Percentiles rank a stretch among this genome's conserved stretches.
Evolutionary conservation across 1,140 invertebrate species (phyloP).

Genomic region (Trichonephila clavipes): DNA sequence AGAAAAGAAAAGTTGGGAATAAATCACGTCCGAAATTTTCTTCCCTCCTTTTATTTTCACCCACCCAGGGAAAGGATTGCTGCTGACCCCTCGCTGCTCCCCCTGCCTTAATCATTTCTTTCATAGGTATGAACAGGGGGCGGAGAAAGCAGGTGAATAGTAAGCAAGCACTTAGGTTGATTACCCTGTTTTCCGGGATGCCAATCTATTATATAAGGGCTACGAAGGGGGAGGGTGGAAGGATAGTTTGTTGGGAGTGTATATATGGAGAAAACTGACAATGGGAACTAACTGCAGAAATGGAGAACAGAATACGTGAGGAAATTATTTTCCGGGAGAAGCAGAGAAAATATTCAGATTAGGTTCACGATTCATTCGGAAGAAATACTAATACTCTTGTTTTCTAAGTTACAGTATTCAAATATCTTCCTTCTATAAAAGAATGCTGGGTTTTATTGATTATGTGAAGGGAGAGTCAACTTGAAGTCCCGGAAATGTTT

Average conservation of each 20-base stretch:
- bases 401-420: too few species aligned
- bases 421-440: too few species aligned
- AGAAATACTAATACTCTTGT: background rate
- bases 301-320: background rate
- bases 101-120: slow-evolving; percentile 6
- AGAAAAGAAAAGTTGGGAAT: slow-evolving; percentile 41
- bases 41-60: background rate
- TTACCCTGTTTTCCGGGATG: slow-evolving; percentile 35
- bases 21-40: slow-evolving; percentile 68
- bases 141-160: slow-evolving; percentile 45
- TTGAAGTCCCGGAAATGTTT: too few species aligned
- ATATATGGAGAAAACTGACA: slow-evolving; percentile 11
- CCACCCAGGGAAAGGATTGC: slow-evolving; percentile 29
- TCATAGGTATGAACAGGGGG: slow-evolving; percentile 33
- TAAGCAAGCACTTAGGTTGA: slow-evolving; percentile 49
- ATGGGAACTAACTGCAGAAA: background rate
- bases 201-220: slow-evolving; percentile 24
- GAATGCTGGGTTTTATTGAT: too few species aligned
- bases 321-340: background rate
- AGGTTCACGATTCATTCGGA: background rate
- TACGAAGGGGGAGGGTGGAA: background rate
- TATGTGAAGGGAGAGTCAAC: too few species aligned
- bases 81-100: slow-evolving; percentile 2
- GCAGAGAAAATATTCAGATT: background rate
- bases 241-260: background rate